Base-by-base conservation (phyloP, 2,888 invertebrate species). In the Synergus gifuensis region DNA sequence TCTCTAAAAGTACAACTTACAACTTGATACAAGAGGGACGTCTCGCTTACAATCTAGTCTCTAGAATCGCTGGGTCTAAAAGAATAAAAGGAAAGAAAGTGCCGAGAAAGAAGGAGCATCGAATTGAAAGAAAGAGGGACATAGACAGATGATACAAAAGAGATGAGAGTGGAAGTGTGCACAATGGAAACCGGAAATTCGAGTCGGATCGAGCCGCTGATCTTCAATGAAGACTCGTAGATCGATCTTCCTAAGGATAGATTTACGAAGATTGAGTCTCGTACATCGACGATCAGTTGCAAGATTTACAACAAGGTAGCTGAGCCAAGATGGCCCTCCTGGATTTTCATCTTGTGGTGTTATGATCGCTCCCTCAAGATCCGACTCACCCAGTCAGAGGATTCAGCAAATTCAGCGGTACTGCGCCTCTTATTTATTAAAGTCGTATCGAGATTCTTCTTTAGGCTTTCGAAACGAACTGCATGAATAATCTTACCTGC, bases 131-230 rank as follows among this genome's bases (percentile, higher is more conserved):
- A 64, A 63, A 77, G 54, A 54, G n/a, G 40, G 73, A 36, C 36
- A 44, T 42, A 82, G 80, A 78, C 42, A 18, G 22, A 81, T 66
- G 58, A 62, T 44, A 54, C 66, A 78, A 79, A 69, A 76, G 66
- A 49, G 67, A 76, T 77, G 78, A 80, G 81, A 80, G 22, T 66
- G 77, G 66, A 63, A 82, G 78, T 77, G 79, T 80, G 82, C 84
- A 89, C 88, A 90, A 90, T 89, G 87, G 87, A 87, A 89, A 88
- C 87, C 86, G 88, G 89, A 90, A 90, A 89, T 88, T 89, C 87
- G 85, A 89, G 89, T 87, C 85, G 85, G 82, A 85, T 81, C 84
- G 81, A 83, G 84, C 79, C 78, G 81, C 81, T 82, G 84, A 85
- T 85, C 85, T 84, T 82, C 83, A 84, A 81, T 81, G 83, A 84